Evolutionary conservation across 2,113 vertebrate genomes (phyloP).

Genomic region (Trochalopteron elliotii): DNA sequence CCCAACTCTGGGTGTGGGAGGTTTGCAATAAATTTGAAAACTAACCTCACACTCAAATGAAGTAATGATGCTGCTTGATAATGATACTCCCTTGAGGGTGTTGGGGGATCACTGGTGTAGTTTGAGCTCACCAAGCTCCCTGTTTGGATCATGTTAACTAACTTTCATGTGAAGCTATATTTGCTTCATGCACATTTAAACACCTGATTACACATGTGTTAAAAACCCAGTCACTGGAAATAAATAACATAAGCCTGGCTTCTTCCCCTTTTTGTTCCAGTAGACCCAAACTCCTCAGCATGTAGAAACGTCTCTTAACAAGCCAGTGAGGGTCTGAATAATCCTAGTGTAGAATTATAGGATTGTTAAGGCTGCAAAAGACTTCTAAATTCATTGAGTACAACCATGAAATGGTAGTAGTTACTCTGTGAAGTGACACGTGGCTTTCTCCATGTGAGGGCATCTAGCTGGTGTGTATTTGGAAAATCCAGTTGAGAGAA

Average conservation of each 20-base stretch:
- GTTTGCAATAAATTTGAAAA: background rate
- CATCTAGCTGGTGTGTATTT: background rate
- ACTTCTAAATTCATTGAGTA: background rate
- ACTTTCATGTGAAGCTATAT: background rate
- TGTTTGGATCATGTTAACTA: background rate
- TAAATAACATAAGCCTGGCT: background rate
- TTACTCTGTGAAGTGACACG: rapidly evolving
- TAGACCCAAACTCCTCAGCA: background rate
- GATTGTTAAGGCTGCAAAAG: background rate
- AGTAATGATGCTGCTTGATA: background rate
- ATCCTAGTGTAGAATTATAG: background rate
- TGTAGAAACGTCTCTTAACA: background rate
- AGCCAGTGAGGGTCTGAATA: background rate
- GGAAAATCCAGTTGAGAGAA: background rate
- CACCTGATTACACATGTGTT: background rate
- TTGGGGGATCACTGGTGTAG: background rate
- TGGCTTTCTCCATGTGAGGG: background rate
- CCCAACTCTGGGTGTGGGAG: background rate
- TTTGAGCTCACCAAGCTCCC: background rate
- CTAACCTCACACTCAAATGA: background rate
- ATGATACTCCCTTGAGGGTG: background rate
- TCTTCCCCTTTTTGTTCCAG: background rate
- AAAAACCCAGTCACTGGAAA: background rate
- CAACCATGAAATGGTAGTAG: background rate
- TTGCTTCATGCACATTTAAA: background rate